Evolutionary conservation across 2,888 invertebrate species (phyloP).

Genomic region (Pimpla rufipes): DNA sequence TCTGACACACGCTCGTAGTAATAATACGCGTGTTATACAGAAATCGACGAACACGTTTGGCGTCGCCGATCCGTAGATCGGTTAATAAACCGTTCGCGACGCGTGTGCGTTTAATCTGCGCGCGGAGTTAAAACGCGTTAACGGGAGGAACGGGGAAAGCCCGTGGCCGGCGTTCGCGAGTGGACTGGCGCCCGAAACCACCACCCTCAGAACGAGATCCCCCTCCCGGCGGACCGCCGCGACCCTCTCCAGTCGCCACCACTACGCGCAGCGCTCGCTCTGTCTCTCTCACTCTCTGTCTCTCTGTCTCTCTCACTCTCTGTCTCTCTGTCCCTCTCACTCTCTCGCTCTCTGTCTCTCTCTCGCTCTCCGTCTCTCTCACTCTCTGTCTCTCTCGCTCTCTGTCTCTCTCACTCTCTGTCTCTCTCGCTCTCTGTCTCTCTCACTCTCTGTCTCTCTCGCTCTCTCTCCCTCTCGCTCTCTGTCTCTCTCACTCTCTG

Average conservation of each 20-base stretch:
- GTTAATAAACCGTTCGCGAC: neutral
- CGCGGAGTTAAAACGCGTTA: neutral
- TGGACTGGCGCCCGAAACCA: constrained; percentile 82
- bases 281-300: neutral
- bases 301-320: too few species aligned
- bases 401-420: too few species aligned
- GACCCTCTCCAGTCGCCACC: constrained; percentile 27
- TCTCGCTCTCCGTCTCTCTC: too few species aligned
- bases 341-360: neutral
- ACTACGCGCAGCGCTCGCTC: too few species aligned
- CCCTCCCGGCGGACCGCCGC: constrained; percentile 71
- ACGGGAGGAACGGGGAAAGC: constrained; percentile 55
- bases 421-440: neutral
- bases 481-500: too few species aligned
- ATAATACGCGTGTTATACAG: too few species aligned
- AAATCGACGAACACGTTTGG: too few species aligned
- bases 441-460: too few species aligned
- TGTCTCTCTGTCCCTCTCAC: too few species aligned
- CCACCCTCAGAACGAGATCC: constrained; percentile 81
- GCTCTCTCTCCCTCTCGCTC: too few species aligned
- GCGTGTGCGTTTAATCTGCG: neutral
- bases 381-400: too few species aligned
- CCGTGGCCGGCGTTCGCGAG: constrained; percentile 78
- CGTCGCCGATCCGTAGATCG: neutral
- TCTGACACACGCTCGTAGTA: too few species aligned